Conservation (phyloP, 2,888 invertebrate genomes). For the Quadroppia sp. region DNA sequence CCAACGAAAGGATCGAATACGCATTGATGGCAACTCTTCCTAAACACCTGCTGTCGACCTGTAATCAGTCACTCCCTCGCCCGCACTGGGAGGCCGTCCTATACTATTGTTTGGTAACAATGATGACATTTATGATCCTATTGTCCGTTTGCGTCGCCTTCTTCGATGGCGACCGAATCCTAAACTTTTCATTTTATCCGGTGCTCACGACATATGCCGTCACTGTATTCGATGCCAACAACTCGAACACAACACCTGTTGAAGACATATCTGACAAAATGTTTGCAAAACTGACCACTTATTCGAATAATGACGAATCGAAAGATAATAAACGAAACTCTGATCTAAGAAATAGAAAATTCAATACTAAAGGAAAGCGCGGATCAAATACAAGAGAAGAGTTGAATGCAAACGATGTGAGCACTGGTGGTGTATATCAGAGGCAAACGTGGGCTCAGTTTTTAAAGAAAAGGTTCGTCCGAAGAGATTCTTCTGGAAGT, state of each 20-base stretch:
- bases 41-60: constrained; percentile 63
- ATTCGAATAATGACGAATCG: constrained; percentile 7
- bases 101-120: constrained; percentile 62
- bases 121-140: constrained; percentile 62
- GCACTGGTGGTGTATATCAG: constrained; percentile 9
- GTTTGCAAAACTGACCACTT: background rate
- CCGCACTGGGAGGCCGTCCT: constrained; percentile 72
- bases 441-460: constrained; percentile 36
- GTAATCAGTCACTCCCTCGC: constrained; percentile 65
- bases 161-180: constrained; percentile 66
- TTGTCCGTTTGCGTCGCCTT: constrained; percentile 65
- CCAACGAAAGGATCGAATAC: constrained; percentile 59
- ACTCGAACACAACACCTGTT: background rate
- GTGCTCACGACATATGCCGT: constrained; percentile 52
- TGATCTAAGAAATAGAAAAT: constrained; percentile 24
- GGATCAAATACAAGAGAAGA: constrained; percentile 21
- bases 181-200: constrained; percentile 58
- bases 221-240: background rate
- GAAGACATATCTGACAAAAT: constrained; percentile 8
- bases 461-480: constrained; percentile 32
- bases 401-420: background rate
- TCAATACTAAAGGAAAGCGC: background rate
- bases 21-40: constrained; percentile 66
- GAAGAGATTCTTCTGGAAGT: constrained; percentile 36
- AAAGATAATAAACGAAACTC: constrained; percentile 28